Conservation (phyloP, 2,113 vertebrate genomes). For the Lutjanus erythropterus region DNA sequence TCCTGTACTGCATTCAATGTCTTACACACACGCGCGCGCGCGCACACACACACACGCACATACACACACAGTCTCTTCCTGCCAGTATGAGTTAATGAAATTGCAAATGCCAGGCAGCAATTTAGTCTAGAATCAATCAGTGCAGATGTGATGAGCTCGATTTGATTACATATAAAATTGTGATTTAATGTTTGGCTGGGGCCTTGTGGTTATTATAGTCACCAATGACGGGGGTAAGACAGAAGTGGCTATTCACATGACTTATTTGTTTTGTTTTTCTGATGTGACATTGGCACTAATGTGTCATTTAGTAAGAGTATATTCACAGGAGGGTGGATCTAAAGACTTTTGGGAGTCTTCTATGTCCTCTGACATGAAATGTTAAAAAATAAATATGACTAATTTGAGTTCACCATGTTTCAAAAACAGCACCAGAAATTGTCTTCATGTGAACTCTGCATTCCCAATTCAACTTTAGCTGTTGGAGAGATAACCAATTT, state of each 20-base stretch:
- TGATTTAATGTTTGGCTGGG: conserved; percentile 75
- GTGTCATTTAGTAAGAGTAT: conserved; percentile 9
- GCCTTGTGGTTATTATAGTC: conserved; percentile 60
- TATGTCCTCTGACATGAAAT: conserved; percentile 15
- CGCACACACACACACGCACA: conserved; percentile 1
- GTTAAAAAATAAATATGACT: neutral
- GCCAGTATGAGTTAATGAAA: conserved; percentile 74
- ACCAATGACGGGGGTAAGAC: conserved; percentile 36
- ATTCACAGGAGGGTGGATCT: too few relatives aligned
- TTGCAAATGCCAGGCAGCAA: conserved; percentile 72
- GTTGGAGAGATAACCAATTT: too few relatives aligned
- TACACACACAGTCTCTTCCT: conserved; percentile 25
- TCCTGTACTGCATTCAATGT: conserved; percentile 33
- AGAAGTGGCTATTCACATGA: conserved; percentile 48
- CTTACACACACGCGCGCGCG: conserved; percentile 29
- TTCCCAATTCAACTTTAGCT: too few relatives aligned
- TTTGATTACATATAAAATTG: conserved; percentile 80
- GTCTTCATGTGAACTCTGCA: too few relatives aligned
- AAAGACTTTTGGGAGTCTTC: conserved; percentile 14
- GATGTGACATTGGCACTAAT: conserved; percentile 23
- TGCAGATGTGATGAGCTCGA: conserved; percentile 75
- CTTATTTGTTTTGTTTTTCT: conserved; percentile 42
- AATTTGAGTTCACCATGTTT: too few relatives aligned
- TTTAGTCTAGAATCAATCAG: conserved; percentile 77
- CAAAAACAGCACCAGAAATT: too few relatives aligned